These are phyloP conservation scores for Lampropteryx suffumata DNA, from an alignment of 2,888 invertebrate species.

Conservation along the genomic window DNA sequence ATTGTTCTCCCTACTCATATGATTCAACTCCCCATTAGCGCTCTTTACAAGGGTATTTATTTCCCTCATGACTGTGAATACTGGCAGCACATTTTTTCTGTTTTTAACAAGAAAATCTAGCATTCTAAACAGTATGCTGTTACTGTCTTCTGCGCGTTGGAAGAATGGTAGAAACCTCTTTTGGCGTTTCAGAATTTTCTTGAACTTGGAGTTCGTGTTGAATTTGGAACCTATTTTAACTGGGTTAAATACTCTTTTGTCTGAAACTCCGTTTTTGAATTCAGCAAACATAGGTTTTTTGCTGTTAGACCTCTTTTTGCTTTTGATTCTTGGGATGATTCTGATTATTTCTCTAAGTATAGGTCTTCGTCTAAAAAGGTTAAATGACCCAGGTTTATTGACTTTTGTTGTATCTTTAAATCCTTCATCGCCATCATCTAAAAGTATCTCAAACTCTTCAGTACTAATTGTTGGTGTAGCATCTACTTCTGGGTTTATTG, in stretches of 20 bases:
- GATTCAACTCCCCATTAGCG: conserved; percentile 57
- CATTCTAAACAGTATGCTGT: conserved; percentile 54
- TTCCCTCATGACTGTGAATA: conserved; percentile 61
- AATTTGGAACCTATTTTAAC: conserved; percentile 7
- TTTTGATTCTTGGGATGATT: conserved; percentile 16
- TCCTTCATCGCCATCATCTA: not conserved
- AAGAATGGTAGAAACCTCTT: conserved; percentile 58
- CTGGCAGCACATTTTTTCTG: conserved; percentile 52
- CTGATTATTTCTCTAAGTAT: conserved; percentile 10
- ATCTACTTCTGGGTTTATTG: not conserved
- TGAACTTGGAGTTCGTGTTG: conserved; percentile 10
- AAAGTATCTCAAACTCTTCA: conserved; percentile 1
- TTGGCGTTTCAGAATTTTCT: conserved; percentile 40
- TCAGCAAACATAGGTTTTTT: not conserved
- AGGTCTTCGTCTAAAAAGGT: conserved; percentile 15
- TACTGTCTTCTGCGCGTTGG: conserved; percentile 39
- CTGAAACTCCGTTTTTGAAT: not conserved
- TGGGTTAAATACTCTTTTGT: not conserved
- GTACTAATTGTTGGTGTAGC: not conserved
- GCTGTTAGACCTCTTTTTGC: conserved; percentile 12
- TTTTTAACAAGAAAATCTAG: conserved; percentile 56
- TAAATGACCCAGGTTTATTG: conserved; percentile 4
- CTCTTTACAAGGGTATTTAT: conserved; percentile 64
- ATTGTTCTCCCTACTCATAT: conserved; percentile 56
- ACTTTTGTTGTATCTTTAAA: not conserved